phyloP scores from a whole-genome alignment of 1,140 invertebrate genomes.

The Maconellicoccus hirsutus region DNA sequence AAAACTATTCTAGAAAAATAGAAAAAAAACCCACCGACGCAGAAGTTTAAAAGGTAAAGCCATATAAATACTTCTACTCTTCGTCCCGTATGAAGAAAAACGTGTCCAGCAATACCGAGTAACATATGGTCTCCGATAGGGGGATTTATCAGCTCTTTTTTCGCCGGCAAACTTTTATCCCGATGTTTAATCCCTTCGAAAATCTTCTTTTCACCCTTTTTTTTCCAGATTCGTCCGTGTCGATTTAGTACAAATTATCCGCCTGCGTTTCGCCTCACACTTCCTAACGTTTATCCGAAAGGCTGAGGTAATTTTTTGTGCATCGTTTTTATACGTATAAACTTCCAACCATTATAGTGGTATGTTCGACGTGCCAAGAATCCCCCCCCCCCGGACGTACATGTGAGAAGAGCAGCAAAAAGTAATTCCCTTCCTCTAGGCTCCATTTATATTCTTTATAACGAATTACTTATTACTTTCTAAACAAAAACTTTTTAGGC shows the following conservation, averaged over 20 bases:
- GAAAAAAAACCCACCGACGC: neutral
- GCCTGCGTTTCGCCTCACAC: neutral
- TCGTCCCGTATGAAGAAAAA: neutral
- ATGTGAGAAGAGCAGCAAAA: too few species aligned
- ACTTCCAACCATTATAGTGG: neutral
- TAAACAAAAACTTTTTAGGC: neutral
- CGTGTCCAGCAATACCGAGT: neutral
- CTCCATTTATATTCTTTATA: neutral
- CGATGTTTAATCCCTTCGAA: constrained; percentile 3
- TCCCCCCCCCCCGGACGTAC: neutral
- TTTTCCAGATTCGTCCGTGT: neutral
- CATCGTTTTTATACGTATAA: neutral
- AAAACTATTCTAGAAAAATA: too few species aligned
- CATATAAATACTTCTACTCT: neutral
- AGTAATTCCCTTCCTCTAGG: neutral
- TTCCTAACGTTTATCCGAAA: neutral
- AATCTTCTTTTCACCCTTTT: constrained; percentile 9
- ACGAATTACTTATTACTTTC: constrained; percentile 9
- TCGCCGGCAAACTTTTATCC: constrained; percentile 1
- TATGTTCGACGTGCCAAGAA: neutral
- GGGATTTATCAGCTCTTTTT: constrained; percentile 2
- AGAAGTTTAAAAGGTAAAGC: neutral
- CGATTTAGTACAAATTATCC: constrained; percentile 9
- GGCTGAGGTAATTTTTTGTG: neutral
- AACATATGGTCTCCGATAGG: neutral